Evolutionary conservation across 2,888 invertebrate species (phyloP), one percentile per base, ranked within the genome.

Genomic region (Leucophenga maculata): DNA sequence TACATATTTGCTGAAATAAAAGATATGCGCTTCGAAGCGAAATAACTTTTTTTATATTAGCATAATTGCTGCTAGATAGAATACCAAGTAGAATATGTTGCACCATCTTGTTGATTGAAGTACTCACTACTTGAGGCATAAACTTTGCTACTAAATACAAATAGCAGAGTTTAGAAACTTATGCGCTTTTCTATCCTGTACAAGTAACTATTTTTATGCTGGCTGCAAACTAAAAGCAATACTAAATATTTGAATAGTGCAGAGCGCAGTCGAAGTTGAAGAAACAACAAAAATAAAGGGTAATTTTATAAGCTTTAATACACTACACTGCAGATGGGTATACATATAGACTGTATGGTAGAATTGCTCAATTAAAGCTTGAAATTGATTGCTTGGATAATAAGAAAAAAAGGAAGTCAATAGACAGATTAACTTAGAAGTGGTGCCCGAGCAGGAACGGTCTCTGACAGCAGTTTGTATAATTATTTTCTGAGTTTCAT

Each of bases 41-140:
- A 39, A 1, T 8, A 50, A 50, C 50, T 50, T 50, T 50, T n/a
- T 18, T 18, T 26, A 50, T 18, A 50, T 50, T 50, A 50, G 50
- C 50, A 50, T 18, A 50, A 50, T 50, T 50, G 50, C 50, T 4
- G 16, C 50, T 18, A 46, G 50, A 6, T 18, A 13, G 16, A 18
- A 50, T 16, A 16, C 16, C 16, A n/a, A 26, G 26, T n/a, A 14
- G 16, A 2, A 50, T n/a, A n/a, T n/a, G 13, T 50, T 50, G 39
- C 3, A 11, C 1, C 50, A 16, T 18, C 3, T n/a, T n/a, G n/a
- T n/a, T n/a, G n/a, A n/a, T n/a, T 50, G n/a, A 18, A 50, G 50
- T 18, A 50, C 16, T 11, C n/a, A 50, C 50, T 50, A 50, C 50
- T 50, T 50, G 50, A 50, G 50, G 50, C 50, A 50, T 18, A 50